Percentiles rank a stretch among this genome's conserved stretches.
phyloP scores from a whole-genome alignment of 2,113 vertebrate genomes.

The Apus apus region DNA sequence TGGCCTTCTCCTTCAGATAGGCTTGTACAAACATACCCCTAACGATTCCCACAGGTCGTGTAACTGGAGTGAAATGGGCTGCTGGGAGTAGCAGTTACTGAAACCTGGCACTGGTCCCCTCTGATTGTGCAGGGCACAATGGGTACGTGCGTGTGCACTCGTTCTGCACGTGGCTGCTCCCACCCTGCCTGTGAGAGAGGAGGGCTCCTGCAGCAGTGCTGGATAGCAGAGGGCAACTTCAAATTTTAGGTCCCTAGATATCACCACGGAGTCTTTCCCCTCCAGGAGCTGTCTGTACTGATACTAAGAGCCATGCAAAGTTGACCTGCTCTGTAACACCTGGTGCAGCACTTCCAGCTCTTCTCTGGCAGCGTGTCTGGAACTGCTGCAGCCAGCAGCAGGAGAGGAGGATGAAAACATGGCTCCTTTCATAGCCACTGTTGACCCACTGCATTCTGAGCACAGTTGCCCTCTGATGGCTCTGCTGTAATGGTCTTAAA shows the following conservation, averaged over 20 bases:
- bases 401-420: background rate
- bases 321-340: background rate
- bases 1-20: background rate
- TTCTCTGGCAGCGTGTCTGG: accelerated
- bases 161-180: background rate
- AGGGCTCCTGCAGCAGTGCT: background rate
- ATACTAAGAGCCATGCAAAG: background rate
- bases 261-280: background rate
- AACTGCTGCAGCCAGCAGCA: background rate
- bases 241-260: background rate
- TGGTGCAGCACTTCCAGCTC: background rate
- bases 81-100: background rate
- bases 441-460: background rate
- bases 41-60: background rate
- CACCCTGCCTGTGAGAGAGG: background rate
- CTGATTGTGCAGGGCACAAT: background rate
- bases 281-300: background rate
- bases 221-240: accelerated
- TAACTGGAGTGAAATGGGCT: background rate
- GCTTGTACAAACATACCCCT: background rate
- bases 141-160: background rate
- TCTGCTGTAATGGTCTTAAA: background rate
- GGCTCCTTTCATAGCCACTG: background rate
- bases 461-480: background rate
- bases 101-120: background rate